Base-by-base conservation (phyloP, 2,113 vertebrate genomes). In the Nothocercus julius region DNA sequence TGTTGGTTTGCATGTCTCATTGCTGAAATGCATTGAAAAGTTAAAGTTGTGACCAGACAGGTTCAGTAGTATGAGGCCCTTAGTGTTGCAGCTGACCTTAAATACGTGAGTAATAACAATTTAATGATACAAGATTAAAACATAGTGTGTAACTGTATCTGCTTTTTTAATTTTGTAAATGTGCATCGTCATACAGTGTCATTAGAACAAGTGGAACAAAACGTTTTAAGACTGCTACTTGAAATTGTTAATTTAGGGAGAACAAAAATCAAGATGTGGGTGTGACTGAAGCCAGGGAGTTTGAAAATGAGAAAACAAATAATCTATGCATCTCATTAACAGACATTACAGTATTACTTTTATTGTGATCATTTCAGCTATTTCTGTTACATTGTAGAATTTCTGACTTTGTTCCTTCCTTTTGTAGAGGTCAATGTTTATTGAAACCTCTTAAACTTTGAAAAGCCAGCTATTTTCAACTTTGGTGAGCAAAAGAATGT, bases 121-220 rank as follows among this genome's bases (percentile, higher is more conserved):
- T 53, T 17, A 45, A 6, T 13, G 40, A 15, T 49, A 4, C 4
- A 12, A 34, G 59, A 4, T 54, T 3, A 61, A 64, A 7, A 30
- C 42, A 30, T 21, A 72, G 22, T 5, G 7, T 24, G 34, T 42
- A 47, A 17, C 28, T 21, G 0, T 0, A 2, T 42, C 42, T 67
- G 4, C 9, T 73, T 92, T 78, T 64, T 47, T 42, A 47, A 7
- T 77, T 2, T 25, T 67, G 14, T 59, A 62, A 40, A 8, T 85
- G 21, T 70, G 19, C 0, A 0, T 28, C 54, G 45, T 66, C 21
- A 8, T 4, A 9, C 5, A 11, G n/a, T n/a, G 22, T 25, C 2
- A 0, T 64, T 68, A 38, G 5, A 75, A 22, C 22, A 42, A 72
- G 27, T 28, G 38, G 25, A 44, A 28, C 51, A 5, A 69, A 82